A percentile compares a stretch with the other conserved stretches of the same genome.
Evolutionary conservation across 2,113 vertebrate genomes (phyloP).

Genomic region (Vireo altiloquus): DNA sequence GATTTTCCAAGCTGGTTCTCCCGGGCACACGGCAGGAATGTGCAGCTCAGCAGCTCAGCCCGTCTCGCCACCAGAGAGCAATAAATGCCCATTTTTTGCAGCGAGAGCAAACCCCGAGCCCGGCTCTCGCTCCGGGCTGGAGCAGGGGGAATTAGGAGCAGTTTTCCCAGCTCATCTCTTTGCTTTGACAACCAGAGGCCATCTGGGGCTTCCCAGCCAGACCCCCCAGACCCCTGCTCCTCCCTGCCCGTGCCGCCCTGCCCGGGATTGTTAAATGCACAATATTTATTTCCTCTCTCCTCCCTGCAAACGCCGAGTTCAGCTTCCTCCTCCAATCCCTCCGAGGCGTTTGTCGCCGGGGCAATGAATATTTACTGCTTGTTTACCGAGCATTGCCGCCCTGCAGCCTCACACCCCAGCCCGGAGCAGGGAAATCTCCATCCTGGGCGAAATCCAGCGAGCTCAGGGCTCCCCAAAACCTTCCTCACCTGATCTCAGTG

Average conservation of each 20-base stretch:
- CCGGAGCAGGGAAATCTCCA: not conserved
- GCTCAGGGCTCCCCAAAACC: not conserved
- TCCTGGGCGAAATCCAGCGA: not conserved
- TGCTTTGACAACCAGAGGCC: not conserved
- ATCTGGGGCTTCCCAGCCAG: not conserved
- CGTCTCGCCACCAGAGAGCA: conserved; percentile 40
- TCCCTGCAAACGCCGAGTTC: not conserved
- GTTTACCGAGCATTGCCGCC: not conserved
- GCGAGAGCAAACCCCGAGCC: not conserved
- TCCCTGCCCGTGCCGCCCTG: not conserved
- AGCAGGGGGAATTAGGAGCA: not conserved
- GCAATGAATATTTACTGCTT: not conserved
- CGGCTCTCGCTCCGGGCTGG: not conserved
- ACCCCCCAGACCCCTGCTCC: not conserved
- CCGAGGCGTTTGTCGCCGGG: not conserved
- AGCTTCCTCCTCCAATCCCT: not conserved
- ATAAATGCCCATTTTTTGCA: conserved; percentile 14
- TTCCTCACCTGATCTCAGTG: not conserved
- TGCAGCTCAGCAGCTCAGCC: not conserved
- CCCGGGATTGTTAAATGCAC: not conserved
- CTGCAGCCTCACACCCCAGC: not conserved
- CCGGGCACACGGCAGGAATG: accelerated
- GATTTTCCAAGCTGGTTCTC: not conserved
- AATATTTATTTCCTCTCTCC: not conserved
- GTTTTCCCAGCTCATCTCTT: not conserved